Evolutionary conservation across 2,113 vertebrate species (phyloP), one percentile per base, ranked within the genome.

Genomic region (Synchiropus splendidus): DNA sequence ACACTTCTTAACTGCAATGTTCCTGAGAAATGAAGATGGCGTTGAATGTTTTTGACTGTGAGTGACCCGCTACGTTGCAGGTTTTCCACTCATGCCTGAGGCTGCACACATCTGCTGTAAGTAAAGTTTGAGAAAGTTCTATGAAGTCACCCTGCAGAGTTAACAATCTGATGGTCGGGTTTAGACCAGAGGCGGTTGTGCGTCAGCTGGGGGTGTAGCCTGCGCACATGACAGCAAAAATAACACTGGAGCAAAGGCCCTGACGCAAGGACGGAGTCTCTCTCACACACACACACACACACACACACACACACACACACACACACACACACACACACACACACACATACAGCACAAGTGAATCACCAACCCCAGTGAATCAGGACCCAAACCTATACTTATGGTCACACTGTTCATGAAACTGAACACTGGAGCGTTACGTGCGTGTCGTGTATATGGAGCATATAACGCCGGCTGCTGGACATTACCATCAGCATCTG

Each of bases 401-500:
- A 85, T 56, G 70, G 58, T 60, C 81, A 51, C 74, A 63, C 66
- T 27, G 57, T 43, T 72, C 55, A 34, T 67, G 73, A 75, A 65
- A 70, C 63, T 49, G 18, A 52, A 58, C 67, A 64, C 68, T 10
- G 6, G 31, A n/a, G n/a, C n/a, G n/a, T n/a, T n/a, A n/a, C 48
- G 51, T 49, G 48, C 59, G 54, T 40, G 64, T 47, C 61, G 43
- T 61, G 69, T 63, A 71, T 68, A 64, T 13, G 67, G 68, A 27
- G 58, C 55, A 51, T 64, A 66, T 16, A 70, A 68, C 47, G 21
- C 21, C 21, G 64, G 53, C 69, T 64, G 51, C 52, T 40, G 48
- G 71, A 64, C 66, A 75, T 81, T 82, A 81, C 37, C 69, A 79
- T 82, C 74, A 75, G 71, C 73, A 77, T 79, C 70, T 76, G 57